Evolutionary conservation across 1,140 invertebrate genomes (phyloP), one percentile per base, ranked within the genome.

Genomic region (Chironomus tepperi): DNA sequence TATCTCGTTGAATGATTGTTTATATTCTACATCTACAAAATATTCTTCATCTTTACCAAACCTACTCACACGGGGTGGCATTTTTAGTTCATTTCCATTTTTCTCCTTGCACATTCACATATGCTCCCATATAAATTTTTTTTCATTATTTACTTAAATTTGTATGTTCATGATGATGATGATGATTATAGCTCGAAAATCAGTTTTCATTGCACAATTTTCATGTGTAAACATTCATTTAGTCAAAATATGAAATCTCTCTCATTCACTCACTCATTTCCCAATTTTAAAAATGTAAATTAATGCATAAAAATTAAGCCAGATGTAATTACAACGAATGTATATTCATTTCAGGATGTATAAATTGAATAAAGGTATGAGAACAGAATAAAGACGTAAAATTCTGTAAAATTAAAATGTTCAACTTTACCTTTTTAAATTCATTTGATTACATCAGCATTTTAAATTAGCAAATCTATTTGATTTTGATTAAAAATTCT

Each of bases 121-220:
- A 57, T 57, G n/a, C 47, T 10, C 8, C 43, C n/a, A n/a, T n/a
- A n/a, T n/a, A 34, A 34, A 57, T 57, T 34, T 34, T 57, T 57
- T n/a, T 57, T 57, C 15, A n/a, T 57, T 57, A 57, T 57, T 57
- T 57, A 57, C 47, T 57, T 15, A 57, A 57, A 57, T n/a, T 57
- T 57, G 47, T 57, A 57, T 15, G 10, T n/a, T 57, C 47, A 15
- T 57, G 12, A 57, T 57, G 10, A 57, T 57, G 47, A 57, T 57
- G 12, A 57, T n/a, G 47, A n/a, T 57, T 57, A 5, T n/a, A 57
- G 3, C 47, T 57, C 12, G 12, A 57, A 57, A 57, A 57, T 57
- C 47, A 57, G 47, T 57, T 57, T 57, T n/a, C 47, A 57, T 57
- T 57, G 47, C 47, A 57, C n/a, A 57, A 57, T 57, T 57, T 57